Base-by-base conservation (phyloP, 1,140 invertebrate species). In the Neelides sp. region DNA sequence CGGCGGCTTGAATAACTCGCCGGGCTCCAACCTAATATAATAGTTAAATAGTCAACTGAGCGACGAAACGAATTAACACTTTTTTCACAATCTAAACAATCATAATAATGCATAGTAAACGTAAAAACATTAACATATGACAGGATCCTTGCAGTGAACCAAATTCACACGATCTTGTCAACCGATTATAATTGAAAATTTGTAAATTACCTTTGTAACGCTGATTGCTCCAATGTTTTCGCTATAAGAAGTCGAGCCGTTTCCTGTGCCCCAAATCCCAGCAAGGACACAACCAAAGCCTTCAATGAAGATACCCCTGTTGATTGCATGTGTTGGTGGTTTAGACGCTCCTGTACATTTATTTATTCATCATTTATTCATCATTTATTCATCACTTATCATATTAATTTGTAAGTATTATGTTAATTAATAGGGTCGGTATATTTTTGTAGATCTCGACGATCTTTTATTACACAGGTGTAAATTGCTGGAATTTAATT, bases 161-260 rank as follows among this genome's bases (percentile, higher is more conserved):
- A 17, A 32, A 15, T 27, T 22, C 20, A 37, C 17, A 15, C 42
- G 46, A 53, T 8, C 39, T 8, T 12, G 12, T 40, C 12, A 40
- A 40, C 19, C 12, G 10, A 10, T 12, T 35, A 15, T 1, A 42
- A 43, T 10, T 36, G 20, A 34, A n/a, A n/a, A 30, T 27, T 52
- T 59, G 74, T 72, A n/a, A n/a, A n/a, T n/a, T n/a, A n/a, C n/a
- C 63, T 71, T 74, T 2, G 73, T 76, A 3, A 75, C 67, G 40
- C 85, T 85, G 52, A 93, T 89, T 10, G 85, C 85, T 3, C 86
- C 87, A 36, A 93, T 84, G 65, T 93, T 93, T 68, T 88, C 84
- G 15, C 81, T 80, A 61, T 86, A 90, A 0, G 85, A 89, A 51
- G 88, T 89, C 2, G 86, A 87, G 2, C 85, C 87, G 61, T 88